Base-by-base conservation (phyloP, 1,140 invertebrate genomes). In the Ephestia elutella region DNA sequence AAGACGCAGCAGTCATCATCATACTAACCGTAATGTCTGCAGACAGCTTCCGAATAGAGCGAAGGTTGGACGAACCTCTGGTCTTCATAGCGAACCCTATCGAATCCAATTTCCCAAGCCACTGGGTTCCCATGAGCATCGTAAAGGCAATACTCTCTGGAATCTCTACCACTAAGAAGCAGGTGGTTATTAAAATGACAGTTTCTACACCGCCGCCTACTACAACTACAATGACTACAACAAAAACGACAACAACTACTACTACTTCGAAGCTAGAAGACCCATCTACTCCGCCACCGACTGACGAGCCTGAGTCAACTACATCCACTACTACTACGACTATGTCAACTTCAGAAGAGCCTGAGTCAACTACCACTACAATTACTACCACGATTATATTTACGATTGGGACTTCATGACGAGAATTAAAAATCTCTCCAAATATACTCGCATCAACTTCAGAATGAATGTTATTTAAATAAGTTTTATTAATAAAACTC, bases 51-150 rank as follows among this genome's bases (percentile, higher is more conserved):
- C 0, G 10, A n/a, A 1, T 21, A 17, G 49, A 61, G 19, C 30
- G 30, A 11, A 32, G 11, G 30, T 10, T 32, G 3, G 65, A 73
- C 18, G 76, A 79, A 11, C 60, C 70, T 8, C 63, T 80, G 18
- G 55, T 80, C 0, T 80, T 74, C 38, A 80, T 80, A 13, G 70
- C 73, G 4, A 80, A 80, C 44, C 77, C 77, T 9, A 66, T 80
- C 10, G 77, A 80, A 62, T 71, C 77, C 0, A 58, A 68, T 9
- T 67, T 80, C 70, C 77, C 77, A 8, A 70, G 77, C 0, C 75
- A 80, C 50, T 80, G 77, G 75, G 69, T 80, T 51, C 77, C 77
- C 5, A 51, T 68, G 0, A 80, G 75, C 55, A 64, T 80, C 32
- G 55, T 80, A 8, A 78, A 76, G 53, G 30, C 69, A 9, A 75